Evolutionary conservation across 2,113 vertebrate species (phyloP).

Genomic region (Prolemur simus): DNA sequence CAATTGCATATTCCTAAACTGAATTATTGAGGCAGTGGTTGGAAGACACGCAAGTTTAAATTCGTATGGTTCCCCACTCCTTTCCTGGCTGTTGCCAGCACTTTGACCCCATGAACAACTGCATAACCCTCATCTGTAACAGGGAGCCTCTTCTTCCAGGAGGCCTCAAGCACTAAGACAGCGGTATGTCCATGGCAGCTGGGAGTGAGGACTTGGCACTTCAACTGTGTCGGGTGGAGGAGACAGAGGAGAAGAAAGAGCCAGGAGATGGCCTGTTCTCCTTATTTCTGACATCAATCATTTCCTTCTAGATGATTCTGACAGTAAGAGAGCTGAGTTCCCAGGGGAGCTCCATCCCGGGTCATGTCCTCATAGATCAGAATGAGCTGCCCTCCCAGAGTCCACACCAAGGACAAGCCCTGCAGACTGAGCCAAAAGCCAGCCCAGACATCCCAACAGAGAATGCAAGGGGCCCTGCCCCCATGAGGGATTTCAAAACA

Average conservation of each 20-base stretch:
- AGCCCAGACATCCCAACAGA: neutral
- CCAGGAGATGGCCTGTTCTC: conserved; percentile 27
- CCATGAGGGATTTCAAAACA: neutral
- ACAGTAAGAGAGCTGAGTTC: conserved; percentile 2
- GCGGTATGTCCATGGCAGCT: neutral
- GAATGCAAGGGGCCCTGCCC: neutral
- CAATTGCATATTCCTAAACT: neutral
- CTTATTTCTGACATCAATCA: conserved; percentile 28
- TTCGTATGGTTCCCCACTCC: neutral
- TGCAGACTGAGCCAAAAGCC: neutral
- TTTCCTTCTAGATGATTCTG: conserved; percentile 36
- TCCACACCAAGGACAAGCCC: neutral
- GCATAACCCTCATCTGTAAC: neutral
- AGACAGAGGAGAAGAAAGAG: neutral
- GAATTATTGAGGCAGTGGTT: neutral
- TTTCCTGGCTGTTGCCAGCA: neutral
- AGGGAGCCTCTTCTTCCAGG: neutral
- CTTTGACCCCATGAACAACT: conserved; percentile 1
- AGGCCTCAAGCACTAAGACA: neutral
- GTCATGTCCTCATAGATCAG: conserved; percentile 58
- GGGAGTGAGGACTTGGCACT: conserved; percentile 11
- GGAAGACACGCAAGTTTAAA: neutral
- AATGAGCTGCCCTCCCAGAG: neutral
- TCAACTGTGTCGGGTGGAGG: neutral
- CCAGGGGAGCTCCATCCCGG: neutral